phyloP scores from a whole-genome alignment of 2,113 vertebrate species.

The Albula goreensis region DNA sequence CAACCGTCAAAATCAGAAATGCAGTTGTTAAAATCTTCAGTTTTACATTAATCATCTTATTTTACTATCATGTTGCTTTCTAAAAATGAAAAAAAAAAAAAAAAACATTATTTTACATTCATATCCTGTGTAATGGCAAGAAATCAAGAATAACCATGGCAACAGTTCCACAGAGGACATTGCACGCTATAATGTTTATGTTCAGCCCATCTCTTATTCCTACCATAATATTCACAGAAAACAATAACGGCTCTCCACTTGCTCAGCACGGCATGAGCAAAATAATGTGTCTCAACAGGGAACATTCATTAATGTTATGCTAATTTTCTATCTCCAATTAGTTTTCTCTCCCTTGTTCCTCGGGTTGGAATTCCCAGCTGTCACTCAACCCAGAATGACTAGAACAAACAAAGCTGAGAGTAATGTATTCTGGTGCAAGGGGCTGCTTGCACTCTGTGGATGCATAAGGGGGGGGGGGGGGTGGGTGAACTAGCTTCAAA shows the following conservation, averaged over 20 bases:
- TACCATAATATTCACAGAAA: no score
- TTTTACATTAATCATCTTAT: not conserved
- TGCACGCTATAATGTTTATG: not conserved
- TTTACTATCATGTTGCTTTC: not conserved
- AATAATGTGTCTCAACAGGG: conserved; percentile 72
- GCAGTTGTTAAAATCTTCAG: no score
- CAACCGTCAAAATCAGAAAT: no score
- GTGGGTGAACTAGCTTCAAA: not conserved
- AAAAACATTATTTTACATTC: not conserved
- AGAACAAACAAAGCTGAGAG: conserved; percentile 62
- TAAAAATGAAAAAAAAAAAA: not conserved
- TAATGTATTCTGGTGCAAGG: conserved; percentile 54
- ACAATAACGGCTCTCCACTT: not conserved
- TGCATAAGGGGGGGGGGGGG: conserved; percentile 13
- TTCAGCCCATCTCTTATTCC: not conserved
- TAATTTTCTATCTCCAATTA: conserved; percentile 79
- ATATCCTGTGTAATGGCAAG: not conserved
- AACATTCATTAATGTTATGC: conserved; percentile 80
- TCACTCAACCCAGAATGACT: conserved; percentile 62
- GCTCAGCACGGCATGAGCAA: conserved; percentile 59
- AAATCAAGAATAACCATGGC: not conserved
- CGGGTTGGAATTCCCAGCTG: conserved; percentile 67
- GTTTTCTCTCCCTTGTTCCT: conserved; percentile 59
- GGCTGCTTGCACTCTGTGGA: conserved; percentile 41
- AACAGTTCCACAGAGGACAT: not conserved